A percentile compares a stretch with the other conserved stretches of the same genome.
Conservation (phyloP, 2,797 vertebrate species). For the Notamacropus eugenii region DNA sequence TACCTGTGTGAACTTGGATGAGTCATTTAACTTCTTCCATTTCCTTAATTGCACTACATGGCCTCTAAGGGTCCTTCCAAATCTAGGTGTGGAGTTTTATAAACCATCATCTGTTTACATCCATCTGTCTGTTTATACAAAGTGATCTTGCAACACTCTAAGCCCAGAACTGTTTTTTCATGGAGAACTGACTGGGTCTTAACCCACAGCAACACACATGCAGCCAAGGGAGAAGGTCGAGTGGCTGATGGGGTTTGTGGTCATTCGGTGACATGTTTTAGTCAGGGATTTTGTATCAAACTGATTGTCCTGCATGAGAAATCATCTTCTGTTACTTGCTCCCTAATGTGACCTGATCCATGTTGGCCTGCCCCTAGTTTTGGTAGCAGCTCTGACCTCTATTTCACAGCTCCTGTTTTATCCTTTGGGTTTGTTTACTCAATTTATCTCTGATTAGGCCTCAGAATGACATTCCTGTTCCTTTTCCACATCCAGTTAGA, state of each 20-base stretch:
- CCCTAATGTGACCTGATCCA: background rate
- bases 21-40: too few species aligned
- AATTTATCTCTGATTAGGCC: background rate
- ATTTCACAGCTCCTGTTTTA: background rate
- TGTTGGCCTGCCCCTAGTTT: background rate
- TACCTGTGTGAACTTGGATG: too few species aligned
- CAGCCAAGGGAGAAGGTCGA: background rate
- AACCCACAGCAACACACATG: background rate
- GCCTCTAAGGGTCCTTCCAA: background rate
- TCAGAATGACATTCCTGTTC: background rate
- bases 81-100: background rate
- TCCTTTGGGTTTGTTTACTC: background rate
- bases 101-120: too few species aligned
- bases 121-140: background rate
- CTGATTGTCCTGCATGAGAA: background rate
- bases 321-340: background rate
- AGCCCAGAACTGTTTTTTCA: background rate
- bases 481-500: background rate
- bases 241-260: background rate
- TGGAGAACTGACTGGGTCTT: background rate
- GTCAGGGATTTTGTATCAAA: background rate
- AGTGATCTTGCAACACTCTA: too few species aligned
- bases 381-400: background rate
- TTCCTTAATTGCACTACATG: background rate
- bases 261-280: background rate